Evolutionary conservation across 2,888 invertebrate species (phyloP), one percentile per base, ranked within the genome.

Genomic region (Escarpia spicata): DNA sequence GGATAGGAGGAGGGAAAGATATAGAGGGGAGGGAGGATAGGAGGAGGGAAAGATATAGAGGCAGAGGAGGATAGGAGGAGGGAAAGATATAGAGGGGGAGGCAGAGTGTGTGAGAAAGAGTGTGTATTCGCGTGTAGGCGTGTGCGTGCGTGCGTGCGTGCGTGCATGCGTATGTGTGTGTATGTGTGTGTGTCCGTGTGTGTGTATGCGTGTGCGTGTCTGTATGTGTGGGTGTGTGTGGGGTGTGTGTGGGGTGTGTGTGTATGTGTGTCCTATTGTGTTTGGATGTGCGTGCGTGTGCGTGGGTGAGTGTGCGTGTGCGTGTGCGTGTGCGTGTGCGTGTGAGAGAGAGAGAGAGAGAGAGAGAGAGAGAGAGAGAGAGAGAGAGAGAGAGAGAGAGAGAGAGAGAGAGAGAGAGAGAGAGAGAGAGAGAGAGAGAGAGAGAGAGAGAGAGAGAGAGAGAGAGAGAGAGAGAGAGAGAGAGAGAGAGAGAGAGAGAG

Each of bases 401-500:
- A 90, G 58, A 92, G 93, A 31, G 37, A 52, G 90, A 37, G 91
- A 91, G 92, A 75, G 92, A 90, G 93, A 93, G 91, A 91, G 92
- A 90, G 43, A 92, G 92, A 92, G 91, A 91, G n/a, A 91, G 92
- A 90, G 91, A 92, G 91, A 91, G 91, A 92, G 75, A 44, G 92
- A 92, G 92, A 93, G 92, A 92, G 93, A 93, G 92, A 92, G 90
- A n/a, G 58, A 92, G 91, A 90, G 91, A 91, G 43, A 91, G 91
- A 93, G 92, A 90, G 90, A 8, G 90, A 90, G 90, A 90, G 90
- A 12, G 4, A 12, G 90, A 90, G 90, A 90, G 90, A 90, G 92
- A 91, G 90, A 90, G 90, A 91, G 90, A 58, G 43, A 43, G 92
- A 92, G 92, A 93, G 93, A 92, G 89, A 91, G 91, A 92, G 92